These are phyloP conservation scores for Heliocidaris erythrogramma DNA, from an alignment of 35 echinoderm and acorn worm species.

Conservation along the genomic window DNA sequence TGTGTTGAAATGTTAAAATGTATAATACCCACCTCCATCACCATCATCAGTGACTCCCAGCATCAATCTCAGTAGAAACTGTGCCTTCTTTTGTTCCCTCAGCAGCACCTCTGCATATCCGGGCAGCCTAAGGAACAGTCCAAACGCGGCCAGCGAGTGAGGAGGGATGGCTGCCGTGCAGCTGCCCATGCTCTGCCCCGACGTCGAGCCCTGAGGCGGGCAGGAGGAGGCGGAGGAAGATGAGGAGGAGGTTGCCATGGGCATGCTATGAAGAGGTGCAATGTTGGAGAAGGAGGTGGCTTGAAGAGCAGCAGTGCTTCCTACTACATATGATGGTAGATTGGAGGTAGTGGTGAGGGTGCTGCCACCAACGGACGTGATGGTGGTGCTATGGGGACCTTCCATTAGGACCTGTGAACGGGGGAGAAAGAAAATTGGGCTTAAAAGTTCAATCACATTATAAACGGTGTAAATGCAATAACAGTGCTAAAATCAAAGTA, in stretches of 20 bases:
- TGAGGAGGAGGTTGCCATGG: neutral
- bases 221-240: conserved; percentile 22
- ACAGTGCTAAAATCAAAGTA: no score
- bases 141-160: conserved; percentile 97
- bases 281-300: conserved; percentile 31
- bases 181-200: conserved; percentile 6
- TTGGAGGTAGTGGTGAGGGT: conserved; percentile 40
- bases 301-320: neutral
- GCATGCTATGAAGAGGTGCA: neutral
- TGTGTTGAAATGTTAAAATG: no score
- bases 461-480: no score
- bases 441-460: neutral
- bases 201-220: conserved; percentile 8
- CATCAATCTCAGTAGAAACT: conserved; percentile 83
- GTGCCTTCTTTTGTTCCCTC: conserved; percentile 94
- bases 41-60: conserved; percentile 96
- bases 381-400: conserved; percentile 27
- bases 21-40: conserved; percentile 85
- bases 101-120: conserved; percentile 93
- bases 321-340: neutral
- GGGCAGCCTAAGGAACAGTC: conserved; percentile 86
- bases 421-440: neutral
- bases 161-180: conserved; percentile 78
- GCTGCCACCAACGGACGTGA: conserved; percentile 26
- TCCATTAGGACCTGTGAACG: neutral